Base-by-base conservation (phyloP, 2,888 invertebrate genomes). In the Halocaridina rubra region DNA sequence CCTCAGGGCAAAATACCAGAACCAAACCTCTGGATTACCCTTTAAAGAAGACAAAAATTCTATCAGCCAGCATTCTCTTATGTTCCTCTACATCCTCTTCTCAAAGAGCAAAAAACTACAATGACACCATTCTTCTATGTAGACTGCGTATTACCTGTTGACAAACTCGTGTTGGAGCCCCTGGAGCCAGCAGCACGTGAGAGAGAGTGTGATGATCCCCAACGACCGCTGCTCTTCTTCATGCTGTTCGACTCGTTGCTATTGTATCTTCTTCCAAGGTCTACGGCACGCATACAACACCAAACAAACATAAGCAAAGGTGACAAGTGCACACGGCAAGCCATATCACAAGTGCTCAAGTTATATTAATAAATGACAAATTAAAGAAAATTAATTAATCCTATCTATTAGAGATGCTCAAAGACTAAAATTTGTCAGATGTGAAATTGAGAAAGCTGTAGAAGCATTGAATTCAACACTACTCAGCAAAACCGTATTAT, bases 121-220 rank as follows among this genome's bases (percentile, higher is more conserved):
- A n/a, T n/a, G n/a, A n/a, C n/a, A n/a, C n/a, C n/a, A n/a, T n/a
- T n/a, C n/a, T n/a, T n/a, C n/a, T n/a, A n/a, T n/a, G n/a, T n/a
- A n/a, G n/a, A n/a, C n/a, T n/a, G n/a, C n/a, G 39, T 67, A 61
- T 72, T 84, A 88, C 88, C 88, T 88, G 81, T 81, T 30, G 82
- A 75, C 33, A 88, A 74, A 69, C 88, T 88, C 78, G 69, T 77
- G 67, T 77, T 86, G 53, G 88, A 88, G 19, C 88, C 88, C 16
- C 86, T 61, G 69, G 82, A 71, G 64, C 88, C 88, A 30, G 77
- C 67, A 32, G 88, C 86, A 22, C 88, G 86, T 24, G 88, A 84
- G 10, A 88, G 79, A 27, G 88, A 88, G 30, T 84, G 82, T 27
- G 88, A 88, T 7, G 88, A 88, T 22, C 88, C 88, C 88, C 88